Evolutionary conservation across 2,113 vertebrate species (phyloP), one percentile per base, ranked within the genome.

Genomic region (Alectura lathami): DNA sequence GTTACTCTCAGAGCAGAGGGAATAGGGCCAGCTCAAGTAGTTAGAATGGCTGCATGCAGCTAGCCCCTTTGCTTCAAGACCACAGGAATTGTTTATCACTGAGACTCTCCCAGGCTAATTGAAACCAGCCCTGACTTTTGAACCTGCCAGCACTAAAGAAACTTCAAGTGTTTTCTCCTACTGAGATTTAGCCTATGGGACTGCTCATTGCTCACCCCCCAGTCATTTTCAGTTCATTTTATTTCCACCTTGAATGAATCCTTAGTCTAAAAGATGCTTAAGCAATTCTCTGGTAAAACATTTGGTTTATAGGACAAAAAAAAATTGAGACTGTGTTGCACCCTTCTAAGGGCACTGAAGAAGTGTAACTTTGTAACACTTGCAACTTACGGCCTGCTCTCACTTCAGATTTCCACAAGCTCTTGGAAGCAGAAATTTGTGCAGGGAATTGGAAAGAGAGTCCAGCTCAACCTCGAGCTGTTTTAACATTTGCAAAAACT

Each of bases 51-150:
- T 95, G 91, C 91, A 91, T 78, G 94, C 91, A 97, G 96, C 95
- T 94, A 77, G 86, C 86, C 96, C 92, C 94, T 95, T 86, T 88
- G 93, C 94, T 96, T 97, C 95, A 72, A 98, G 98, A 98, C 98
- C 98, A 98, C 98, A 98, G 98, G 98, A 98, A 98, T 98, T 98
- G 98, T 98, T 98, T 98, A 98, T 98, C 98, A 97, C 96, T 86
- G 95, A 94, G 96, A 97, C 98, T 98, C 98, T 97, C 94, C 97
- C 97, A 96, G 96, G 95, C 97, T 98, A 98, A 99, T 98, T 98
- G 98, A 98, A 98, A 98, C 95, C 98, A 99, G 98, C 91, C 85
- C 90, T 96, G 97, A 97, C 98, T 97, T 97, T 98, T 98, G 97
- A 98, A 98, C 98, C 97, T 98, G 97, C 90, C 94, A 95, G 91